Conservation (phyloP, 2,888 invertebrate species). For the Standfussiana lucernea region DNA sequence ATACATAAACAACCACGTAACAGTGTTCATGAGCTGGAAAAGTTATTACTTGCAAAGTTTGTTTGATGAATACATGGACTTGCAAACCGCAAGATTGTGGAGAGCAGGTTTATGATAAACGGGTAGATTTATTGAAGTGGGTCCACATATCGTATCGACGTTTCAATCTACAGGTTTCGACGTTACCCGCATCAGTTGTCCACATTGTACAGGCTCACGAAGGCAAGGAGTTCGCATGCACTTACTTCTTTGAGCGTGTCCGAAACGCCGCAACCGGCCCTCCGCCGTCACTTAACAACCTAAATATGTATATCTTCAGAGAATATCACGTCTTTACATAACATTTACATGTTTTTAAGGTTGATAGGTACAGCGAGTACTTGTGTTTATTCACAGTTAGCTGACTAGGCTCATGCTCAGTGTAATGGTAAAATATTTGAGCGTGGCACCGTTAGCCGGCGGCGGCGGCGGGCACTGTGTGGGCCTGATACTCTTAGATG, state of each 20-base stretch:
- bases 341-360: slow-evolving; percentile 58
- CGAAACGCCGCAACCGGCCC: slow-evolving; percentile 67
- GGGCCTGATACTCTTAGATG: slow-evolving; percentile 74
- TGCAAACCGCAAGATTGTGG: slow-evolving; percentile 72
- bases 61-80: slow-evolving; percentile 68
- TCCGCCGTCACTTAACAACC: slow-evolving; percentile 55
- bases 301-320: slow-evolving; percentile 59
- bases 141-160: slow-evolving; percentile 69
- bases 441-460: slow-evolving; percentile 81
- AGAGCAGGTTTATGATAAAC: slow-evolving; percentile 69
- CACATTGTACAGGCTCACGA: slow-evolving; percentile 66
- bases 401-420: slow-evolving; percentile 59
- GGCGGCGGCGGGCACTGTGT: slow-evolving; percentile 68
- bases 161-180: slow-evolving; percentile 72
- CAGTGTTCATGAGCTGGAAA: slow-evolving; percentile 73
- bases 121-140: slow-evolving; percentile 69
- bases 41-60: slow-evolving; percentile 70
- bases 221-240: slow-evolving; percentile 58
- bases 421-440: slow-evolving; percentile 82
- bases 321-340: slow-evolving; percentile 53
- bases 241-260: slow-evolving; percentile 65
- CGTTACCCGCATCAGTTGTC: slow-evolving; percentile 69
- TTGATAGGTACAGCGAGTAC: slow-evolving; percentile 51
- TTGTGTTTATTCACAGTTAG: slow-evolving; percentile 68
- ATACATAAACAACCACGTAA: slow-evolving; percentile 79